Base-by-base conservation (phyloP, 2,797 vertebrate species). In the Rhinatrema bivittatum region DNA sequence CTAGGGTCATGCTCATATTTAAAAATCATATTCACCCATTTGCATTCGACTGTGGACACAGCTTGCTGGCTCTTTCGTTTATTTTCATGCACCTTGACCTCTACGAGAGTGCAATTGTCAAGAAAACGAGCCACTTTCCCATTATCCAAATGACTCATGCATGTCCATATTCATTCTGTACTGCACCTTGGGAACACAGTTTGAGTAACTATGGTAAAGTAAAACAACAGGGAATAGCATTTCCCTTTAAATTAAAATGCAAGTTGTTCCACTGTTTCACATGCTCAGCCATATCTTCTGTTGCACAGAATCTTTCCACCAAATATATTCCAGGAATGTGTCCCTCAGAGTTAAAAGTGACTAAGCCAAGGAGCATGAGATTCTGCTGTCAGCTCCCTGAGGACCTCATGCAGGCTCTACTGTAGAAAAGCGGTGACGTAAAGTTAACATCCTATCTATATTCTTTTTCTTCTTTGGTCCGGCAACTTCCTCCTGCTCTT, bases 341-440 rank as follows among this genome's bases (percentile, higher is more conserved):
- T 59, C 69, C 56, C 52, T 69, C 43, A 58, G 53, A 63, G 55
- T 70, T 63, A 76, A n/a, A 65, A 74, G 57, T 64, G 57, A 24
- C 37, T 47, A 63, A 71, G 74, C 62, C 75, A 78, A 68, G 78
- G 82, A 73, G 68, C 70, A 71, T 83, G 81, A 67, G 74, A 79
- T 76, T 46, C 39, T 42, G 45, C 52, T 42, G 26, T 24, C 32
- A 34, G 32, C 36, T 61, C 61, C 62, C 57, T 21, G 38, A 70
- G 74, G 66, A 65, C 65, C 42, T 43, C 40, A 13, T 41, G 17
- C 37, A 57, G 35, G 56, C 28, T 25, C 36, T 1, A 10, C 50
- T 60, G 42, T 21, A 58, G 48, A 55, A 43, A 42, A 59, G 45
- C 50, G 50, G 53, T 28, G 41, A 28, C 27, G 29, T 7, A 22